Conservation (phyloP, 2,113 vertebrate species). For the Colinus virginianus region DNA sequence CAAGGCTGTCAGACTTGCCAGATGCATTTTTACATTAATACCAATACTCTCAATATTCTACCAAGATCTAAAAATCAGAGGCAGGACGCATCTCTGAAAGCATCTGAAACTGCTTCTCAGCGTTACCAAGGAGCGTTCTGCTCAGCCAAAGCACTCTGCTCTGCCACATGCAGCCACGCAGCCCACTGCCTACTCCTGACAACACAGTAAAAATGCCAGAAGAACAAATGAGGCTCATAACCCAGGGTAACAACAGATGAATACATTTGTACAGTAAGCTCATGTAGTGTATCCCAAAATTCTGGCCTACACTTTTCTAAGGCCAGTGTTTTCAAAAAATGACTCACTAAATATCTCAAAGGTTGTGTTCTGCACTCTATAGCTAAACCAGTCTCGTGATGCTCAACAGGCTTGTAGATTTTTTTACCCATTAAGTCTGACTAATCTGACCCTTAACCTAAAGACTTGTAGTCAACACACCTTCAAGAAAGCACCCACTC, state of each 20-base stretch:
- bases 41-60: not conserved
- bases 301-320: not conserved
- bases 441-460: not conserved
- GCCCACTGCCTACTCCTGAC: accelerated
- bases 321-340: not conserved
- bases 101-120: not conserved
- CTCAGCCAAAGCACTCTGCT: not conserved
- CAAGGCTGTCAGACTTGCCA: not conserved
- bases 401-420: accelerated
- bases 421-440: not conserved
- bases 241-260: not conserved
- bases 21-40: not conserved
- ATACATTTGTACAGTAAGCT: not conserved
- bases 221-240: not conserved
- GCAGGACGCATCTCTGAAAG: not conserved
- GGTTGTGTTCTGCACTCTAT: not conserved
- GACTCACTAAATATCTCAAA: not conserved
- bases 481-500: not conserved
- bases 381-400: not conserved
- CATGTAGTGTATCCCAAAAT: not conserved
- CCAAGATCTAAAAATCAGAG: not conserved
- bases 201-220: not conserved
- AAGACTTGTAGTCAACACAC: not conserved
- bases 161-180: not conserved
- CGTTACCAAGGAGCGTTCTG: not conserved